Conservation (phyloP, 2,113 vertebrate species). For the Semicossyphus pulcher region DNA sequence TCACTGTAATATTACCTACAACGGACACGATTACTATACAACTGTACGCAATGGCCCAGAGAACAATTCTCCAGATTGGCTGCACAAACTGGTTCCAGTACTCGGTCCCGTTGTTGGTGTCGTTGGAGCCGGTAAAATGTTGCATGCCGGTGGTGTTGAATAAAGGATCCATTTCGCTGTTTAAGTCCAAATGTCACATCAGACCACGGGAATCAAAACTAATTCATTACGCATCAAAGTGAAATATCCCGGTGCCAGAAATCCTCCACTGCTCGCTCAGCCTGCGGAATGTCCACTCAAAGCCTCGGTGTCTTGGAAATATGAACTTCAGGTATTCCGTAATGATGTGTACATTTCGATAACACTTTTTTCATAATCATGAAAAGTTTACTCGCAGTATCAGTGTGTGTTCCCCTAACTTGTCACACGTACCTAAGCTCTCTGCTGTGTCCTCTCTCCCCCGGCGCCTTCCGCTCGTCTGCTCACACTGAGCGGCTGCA, state of each 20-base stretch:
- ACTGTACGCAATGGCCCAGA: conserved; percentile 93
- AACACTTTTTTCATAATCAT: neutral
- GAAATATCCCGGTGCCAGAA: neutral
- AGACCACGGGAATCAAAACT: neutral
- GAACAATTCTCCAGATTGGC: conserved; percentile 92
- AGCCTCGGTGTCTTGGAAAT: neutral
- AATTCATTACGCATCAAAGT: neutral
- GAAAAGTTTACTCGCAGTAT: neutral
- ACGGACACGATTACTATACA: conserved; percentile 92
- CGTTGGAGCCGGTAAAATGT: conserved; percentile 68
- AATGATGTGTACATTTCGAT: neutral
- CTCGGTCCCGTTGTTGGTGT: conserved; percentile 60
- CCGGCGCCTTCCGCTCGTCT: conserved; percentile 31
- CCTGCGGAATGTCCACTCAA: neutral
- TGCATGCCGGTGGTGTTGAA: conserved; percentile 72
- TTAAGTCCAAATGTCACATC: neutral
- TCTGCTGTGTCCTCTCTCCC: conserved; percentile 1
- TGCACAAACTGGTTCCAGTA: conserved; percentile 91
- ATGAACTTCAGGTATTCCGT: neutral
- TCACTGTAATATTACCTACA: conserved; percentile 93
- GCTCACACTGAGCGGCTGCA: conserved; percentile 19
- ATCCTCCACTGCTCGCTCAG: neutral
- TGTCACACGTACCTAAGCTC: neutral
- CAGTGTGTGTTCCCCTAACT: neutral
- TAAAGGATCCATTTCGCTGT: conserved; percentile 75